These are phyloP conservation scores for Micrasema minimum DNA, from an alignment of 1,140 invertebrate genomes.

Conservation along the genomic window DNA sequence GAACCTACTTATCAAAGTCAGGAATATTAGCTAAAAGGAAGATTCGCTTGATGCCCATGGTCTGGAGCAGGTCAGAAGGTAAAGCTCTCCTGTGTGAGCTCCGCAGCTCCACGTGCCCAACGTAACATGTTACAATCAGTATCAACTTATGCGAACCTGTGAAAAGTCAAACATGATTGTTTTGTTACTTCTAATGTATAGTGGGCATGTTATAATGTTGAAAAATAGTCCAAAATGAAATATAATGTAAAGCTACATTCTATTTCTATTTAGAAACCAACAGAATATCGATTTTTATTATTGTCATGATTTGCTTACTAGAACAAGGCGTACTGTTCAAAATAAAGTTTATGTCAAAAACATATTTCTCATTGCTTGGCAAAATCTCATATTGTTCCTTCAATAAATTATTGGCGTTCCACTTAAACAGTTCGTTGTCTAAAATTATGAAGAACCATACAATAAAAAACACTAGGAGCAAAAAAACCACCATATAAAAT, in stretches of 20 bases:
- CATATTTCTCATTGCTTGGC: neutral
- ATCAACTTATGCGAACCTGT: slow-evolving; percentile 56
- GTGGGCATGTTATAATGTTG: too few species aligned
- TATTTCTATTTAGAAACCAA: too few species aligned
- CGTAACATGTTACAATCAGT: slow-evolving; percentile 81
- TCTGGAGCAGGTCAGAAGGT: slow-evolving; percentile 66
- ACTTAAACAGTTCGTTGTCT: slow-evolving; percentile 15
- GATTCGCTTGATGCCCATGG: slow-evolving; percentile 71
- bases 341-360: slow-evolving; percentile 30
- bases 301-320: too few species aligned
- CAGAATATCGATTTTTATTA: too few species aligned
- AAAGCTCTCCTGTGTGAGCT: slow-evolving; percentile 77
- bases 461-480: slow-evolving; percentile 7
- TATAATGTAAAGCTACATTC: too few species aligned
- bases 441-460: slow-evolving; percentile 19
- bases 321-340: slow-evolving; percentile 37
- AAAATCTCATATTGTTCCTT: too few species aligned
- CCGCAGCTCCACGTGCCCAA: slow-evolving; percentile 75
- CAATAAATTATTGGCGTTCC: too few species aligned
- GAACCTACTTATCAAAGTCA: slow-evolving; percentile 60
- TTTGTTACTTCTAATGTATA: too few species aligned
- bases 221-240: too few species aligned
- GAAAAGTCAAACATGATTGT: too few species aligned
- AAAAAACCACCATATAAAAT: slow-evolving; percentile 12
- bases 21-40: slow-evolving; percentile 78